A percentile compares a stretch with the other conserved stretches of the same genome.
phyloP scores from a whole-genome alignment of 2,888 invertebrate genomes.

The Notodonta ziczac region DNA sequence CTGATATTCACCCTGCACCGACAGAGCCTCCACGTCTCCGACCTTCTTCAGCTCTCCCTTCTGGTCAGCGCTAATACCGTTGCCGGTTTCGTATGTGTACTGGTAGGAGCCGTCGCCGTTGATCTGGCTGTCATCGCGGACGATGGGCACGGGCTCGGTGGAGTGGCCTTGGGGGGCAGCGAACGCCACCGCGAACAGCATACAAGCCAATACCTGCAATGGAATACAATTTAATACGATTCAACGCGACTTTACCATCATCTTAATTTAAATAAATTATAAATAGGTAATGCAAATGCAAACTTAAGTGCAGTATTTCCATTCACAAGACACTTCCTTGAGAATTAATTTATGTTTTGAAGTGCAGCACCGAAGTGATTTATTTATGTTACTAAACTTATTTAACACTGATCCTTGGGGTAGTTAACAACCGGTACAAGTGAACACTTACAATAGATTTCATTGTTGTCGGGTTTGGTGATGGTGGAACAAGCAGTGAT shows the following conservation, averaged over 20 bases:
- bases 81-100: constrained; percentile 87
- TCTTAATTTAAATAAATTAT: constrained; percentile 32
- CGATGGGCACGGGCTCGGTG: constrained; percentile 77
- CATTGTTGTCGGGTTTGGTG: constrained; percentile 65
- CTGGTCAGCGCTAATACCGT: constrained; percentile 86
- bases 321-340: constrained; percentile 7
- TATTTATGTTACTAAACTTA: constrained; percentile 40
- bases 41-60: constrained; percentile 85
- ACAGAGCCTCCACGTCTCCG: constrained; percentile 80
- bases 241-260: neutral
- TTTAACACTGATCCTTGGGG: constrained; percentile 19
- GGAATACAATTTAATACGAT: neutral
- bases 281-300: constrained; percentile 9
- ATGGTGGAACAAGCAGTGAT: constrained; percentile 55
- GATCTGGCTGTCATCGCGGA: constrained; percentile 84
- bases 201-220: constrained; percentile 68
- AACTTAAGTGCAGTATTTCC: constrained; percentile 20
- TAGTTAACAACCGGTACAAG: constrained; percentile 22
- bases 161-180: constrained; percentile 69
- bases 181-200: constrained; percentile 63
- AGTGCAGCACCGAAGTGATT: constrained; percentile 15
- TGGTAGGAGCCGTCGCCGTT: constrained; percentile 86
- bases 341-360: constrained; percentile 7
- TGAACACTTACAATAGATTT: constrained; percentile 76
- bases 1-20: constrained; percentile 87